Percentiles rank a stretch among this genome's conserved stretches.
phyloP scores from a whole-genome alignment of 2,888 invertebrate genomes.

The Ptychoptera contaminata region DNA sequence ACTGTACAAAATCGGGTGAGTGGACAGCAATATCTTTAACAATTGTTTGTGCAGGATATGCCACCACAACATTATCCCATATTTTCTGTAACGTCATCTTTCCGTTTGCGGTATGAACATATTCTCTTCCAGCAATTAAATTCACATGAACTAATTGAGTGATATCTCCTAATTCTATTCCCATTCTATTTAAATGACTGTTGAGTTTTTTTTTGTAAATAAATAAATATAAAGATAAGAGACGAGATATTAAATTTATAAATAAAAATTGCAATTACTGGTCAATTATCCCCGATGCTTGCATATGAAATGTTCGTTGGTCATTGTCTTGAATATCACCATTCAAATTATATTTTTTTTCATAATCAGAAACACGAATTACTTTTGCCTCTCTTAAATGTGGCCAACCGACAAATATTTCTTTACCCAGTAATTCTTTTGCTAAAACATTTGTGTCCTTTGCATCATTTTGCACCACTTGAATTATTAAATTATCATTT shows the following conservation, averaged over 20 bases:
- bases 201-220: conserved; percentile 1
- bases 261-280: conserved; percentile 30
- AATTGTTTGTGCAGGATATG: conserved; percentile 51
- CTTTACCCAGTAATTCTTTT: conserved; percentile 48
- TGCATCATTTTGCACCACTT: conserved; percentile 33
- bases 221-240: neutral
- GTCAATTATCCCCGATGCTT: conserved; percentile 33
- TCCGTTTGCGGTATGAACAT: conserved; percentile 41
- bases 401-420: conserved; percentile 81
- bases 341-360: conserved; percentile 24
- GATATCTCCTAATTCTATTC: conserved; percentile 58
- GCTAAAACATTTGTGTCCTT: conserved; percentile 37
- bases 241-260: neutral
- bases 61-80: conserved; percentile 45
- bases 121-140: conserved; percentile 52
- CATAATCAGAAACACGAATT: conserved; percentile 23
- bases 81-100: conserved; percentile 50
- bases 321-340: conserved; percentile 24
- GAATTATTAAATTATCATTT: conserved; percentile 68
- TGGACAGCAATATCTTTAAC: conserved; percentile 36
- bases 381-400: conserved; percentile 73
- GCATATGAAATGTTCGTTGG: conserved; percentile 36
- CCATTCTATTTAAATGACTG: conserved; percentile 55
- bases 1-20: conserved; percentile 29
- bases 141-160: conserved; percentile 53